Percentiles rank a stretch among this genome's conserved stretches.
Conservation (phyloP, 2,888 invertebrate species). For the Blastobasis lacticolella region DNA sequence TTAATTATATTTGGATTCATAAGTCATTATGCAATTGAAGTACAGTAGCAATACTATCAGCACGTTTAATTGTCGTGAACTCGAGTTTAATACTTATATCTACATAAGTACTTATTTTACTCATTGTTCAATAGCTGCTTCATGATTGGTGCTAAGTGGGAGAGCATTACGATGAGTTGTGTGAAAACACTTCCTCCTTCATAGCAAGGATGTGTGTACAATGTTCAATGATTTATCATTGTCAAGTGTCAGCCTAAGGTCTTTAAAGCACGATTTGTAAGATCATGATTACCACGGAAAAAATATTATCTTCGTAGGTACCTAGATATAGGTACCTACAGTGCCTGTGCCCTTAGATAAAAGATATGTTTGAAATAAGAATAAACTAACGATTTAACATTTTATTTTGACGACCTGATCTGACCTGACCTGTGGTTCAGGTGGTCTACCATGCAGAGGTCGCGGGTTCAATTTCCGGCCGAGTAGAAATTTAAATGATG, state of each 20-base stretch:
- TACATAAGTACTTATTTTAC: constrained; percentile 29
- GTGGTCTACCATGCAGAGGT: too few species aligned
- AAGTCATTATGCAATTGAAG: too few species aligned
- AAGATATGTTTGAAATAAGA: too few species aligned
- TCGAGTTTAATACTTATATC: constrained; percentile 24
- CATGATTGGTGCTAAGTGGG: constrained; percentile 25
- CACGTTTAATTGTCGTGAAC: constrained; percentile 17
- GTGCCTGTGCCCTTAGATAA: too few species aligned
- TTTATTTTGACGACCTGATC: too few species aligned
- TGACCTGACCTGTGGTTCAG: too few species aligned
- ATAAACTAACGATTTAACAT: too few species aligned
- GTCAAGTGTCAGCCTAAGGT: constrained; percentile 4
- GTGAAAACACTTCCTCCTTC: constrained; percentile 28
- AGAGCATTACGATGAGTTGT: constrained; percentile 17
- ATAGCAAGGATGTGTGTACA: constrained; percentile 26
- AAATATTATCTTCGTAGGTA: too few species aligned
- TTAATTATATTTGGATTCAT: too few species aligned
- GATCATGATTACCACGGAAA: neutral
- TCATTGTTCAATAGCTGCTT: constrained; percentile 35
- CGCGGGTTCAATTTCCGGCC: too few species aligned
- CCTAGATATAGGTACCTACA: too few species aligned
- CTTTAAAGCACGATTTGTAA: constrained; percentile 4
- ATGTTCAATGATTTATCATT: constrained; percentile 29
- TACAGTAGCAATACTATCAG: neutral
- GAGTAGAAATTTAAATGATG: too few species aligned